Conservation (phyloP, 2,113 vertebrate species). For the Perca fluviatilis region DNA sequence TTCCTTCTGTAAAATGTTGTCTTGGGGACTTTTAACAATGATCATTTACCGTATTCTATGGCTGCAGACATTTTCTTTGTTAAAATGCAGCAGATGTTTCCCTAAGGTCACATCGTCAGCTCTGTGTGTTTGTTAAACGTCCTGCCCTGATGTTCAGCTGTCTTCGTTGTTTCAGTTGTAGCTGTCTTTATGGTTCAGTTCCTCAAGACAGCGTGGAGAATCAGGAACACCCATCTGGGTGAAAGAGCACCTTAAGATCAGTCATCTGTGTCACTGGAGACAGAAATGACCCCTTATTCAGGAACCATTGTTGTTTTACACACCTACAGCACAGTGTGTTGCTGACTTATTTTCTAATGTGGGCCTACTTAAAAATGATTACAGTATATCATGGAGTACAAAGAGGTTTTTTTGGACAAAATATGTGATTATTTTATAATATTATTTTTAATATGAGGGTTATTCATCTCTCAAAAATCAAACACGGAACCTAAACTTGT, state of each 20-base stretch:
- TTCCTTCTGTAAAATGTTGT: too few relatives aligned
- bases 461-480: background rate
- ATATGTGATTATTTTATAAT: background rate
- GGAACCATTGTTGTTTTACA: background rate
- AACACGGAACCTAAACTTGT: background rate
- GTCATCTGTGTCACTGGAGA: background rate
- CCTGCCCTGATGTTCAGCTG: constrained; percentile 18
- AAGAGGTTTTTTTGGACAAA: background rate
- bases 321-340: background rate
- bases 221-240: constrained; percentile 60
- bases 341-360: background rate
- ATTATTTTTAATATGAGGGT: background rate
- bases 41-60: background rate
- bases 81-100: constrained; percentile 25
- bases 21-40: background rate
- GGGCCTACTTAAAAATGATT: too few relatives aligned
- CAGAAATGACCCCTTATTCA: constrained; percentile 8
- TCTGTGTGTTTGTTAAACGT: constrained; percentile 20
- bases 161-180: constrained; percentile 17
- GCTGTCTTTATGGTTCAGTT: constrained; percentile 27
- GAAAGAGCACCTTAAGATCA: constrained; percentile 24
- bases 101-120: background rate
- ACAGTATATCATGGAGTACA: background rate
- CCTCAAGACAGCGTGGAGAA: constrained; percentile 45
- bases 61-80: background rate